Evolutionary conservation across 2,113 vertebrate genomes (phyloP).

Genomic region (Nyctibius bracteatus): DNA sequence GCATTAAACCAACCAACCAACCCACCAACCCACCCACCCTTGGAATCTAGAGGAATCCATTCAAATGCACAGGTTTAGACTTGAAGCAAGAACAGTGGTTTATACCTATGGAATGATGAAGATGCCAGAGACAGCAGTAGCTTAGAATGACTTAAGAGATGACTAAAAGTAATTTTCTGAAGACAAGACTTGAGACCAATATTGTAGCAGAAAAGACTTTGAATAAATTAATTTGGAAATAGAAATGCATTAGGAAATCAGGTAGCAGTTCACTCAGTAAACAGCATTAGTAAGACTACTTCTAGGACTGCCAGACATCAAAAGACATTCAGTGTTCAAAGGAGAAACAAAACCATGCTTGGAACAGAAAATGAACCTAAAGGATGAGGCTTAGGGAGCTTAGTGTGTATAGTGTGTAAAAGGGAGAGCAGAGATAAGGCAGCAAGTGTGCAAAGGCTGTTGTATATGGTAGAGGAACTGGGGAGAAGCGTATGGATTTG

Average conservation of each 20-base stretch:
- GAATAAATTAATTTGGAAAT: neutral
- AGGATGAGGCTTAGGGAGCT: neutral
- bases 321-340: neutral
- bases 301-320: neutral
- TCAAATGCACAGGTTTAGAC: neutral
- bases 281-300: neutral
- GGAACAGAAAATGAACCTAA: neutral
- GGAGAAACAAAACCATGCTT: neutral
- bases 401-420: neutral
- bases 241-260: neutral
- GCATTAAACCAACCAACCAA: neutral
- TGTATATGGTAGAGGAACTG: neutral
- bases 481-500: neutral
- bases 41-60: neutral
- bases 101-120: neutral
- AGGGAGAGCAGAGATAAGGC: neutral
- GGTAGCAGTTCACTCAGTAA: neutral
- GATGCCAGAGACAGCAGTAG: neutral
- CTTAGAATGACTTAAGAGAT: neutral
- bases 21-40: neutral
- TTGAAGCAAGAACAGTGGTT: neutral
- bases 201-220: neutral
- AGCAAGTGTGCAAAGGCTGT: neutral
- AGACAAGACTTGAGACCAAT: neutral
- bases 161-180: neutral